Percentiles rank a stretch among this genome's conserved stretches.
Conservation (phyloP, 2,888 invertebrate species). For the Drosophila neoperkinsi region DNA sequence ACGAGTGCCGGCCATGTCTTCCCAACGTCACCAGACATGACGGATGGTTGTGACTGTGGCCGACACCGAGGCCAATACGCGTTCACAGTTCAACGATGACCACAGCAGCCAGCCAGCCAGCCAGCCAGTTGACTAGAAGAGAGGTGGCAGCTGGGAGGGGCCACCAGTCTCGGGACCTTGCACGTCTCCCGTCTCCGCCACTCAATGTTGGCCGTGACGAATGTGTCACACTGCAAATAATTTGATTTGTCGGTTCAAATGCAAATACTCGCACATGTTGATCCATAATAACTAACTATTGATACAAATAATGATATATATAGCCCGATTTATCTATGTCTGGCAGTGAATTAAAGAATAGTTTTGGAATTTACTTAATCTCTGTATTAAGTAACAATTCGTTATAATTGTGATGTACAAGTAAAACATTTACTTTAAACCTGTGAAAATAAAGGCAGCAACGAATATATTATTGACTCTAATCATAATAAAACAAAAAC, state of each 20-base stretch:
- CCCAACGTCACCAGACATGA: conserved; percentile 68
- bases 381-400: not conserved
- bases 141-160: not conserved
- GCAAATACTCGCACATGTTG: conserved; percentile 42
- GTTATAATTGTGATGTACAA: not conserved
- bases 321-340: not conserved
- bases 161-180: conserved; percentile 23
- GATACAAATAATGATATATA: conserved; percentile 29
- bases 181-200: conserved; percentile 9
- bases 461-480: too few relatives aligned
- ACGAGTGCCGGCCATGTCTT: conserved; percentile 42
- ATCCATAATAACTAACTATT: conserved; percentile 50
- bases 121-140: not conserved
- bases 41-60: conserved; percentile 77
- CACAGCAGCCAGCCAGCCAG: conserved; percentile 18
- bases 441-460: not conserved
- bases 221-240: conserved; percentile 66
- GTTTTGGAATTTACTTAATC: not conserved
- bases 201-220: conserved; percentile 55
- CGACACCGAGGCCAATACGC: conserved; percentile 61
- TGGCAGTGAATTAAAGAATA: not conserved
- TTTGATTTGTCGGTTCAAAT: conserved; percentile 69
- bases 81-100: conserved; percentile 44
- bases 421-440: not conserved
- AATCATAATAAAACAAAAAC: too few relatives aligned